Evolutionary conservation across 1,140 invertebrate species (phyloP).

Genomic region (Drosophila murphyi): DNA sequence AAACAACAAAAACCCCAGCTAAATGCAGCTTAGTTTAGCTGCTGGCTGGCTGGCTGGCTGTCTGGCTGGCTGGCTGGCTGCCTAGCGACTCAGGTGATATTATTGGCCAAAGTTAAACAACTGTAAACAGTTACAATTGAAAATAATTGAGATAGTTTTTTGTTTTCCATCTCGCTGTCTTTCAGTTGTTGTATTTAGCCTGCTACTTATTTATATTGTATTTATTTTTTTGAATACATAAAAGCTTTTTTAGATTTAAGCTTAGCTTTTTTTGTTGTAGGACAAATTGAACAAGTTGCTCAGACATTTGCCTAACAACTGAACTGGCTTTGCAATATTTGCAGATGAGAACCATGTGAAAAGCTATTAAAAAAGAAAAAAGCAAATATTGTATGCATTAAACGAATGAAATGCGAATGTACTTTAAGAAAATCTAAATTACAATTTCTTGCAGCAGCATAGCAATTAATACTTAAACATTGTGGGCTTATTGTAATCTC

Average conservation of each 20-base stretch:
- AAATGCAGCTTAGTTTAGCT: conserved; percentile 67
- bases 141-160: conserved; percentile 71
- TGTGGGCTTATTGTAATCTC: neutral
- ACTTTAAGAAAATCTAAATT: neutral
- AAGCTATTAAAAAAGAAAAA: neutral
- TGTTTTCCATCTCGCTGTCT: conserved; percentile 51
- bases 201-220: neutral
- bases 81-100: conserved; percentile 66
- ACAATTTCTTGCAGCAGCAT: conserved; percentile 8
- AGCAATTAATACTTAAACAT: conserved; percentile 7
- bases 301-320: conserved; percentile 9
- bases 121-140: conserved; percentile 67
- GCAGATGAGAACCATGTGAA: neutral
- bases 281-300: conserved; percentile 1
- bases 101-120: conserved; percentile 79
- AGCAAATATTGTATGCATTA: neutral
- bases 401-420: neutral
- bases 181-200: conserved; percentile 7
- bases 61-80: conserved; percentile 14
- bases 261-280: conserved; percentile 9
- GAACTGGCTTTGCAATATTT: neutral
- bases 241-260: neutral
- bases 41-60: conserved; percentile 22
- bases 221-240: neutral
- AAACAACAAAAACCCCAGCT: conserved; percentile 15